Base-by-base conservation (phyloP, 2,797 vertebrate species). In the Salarias fasciatus region DNA sequence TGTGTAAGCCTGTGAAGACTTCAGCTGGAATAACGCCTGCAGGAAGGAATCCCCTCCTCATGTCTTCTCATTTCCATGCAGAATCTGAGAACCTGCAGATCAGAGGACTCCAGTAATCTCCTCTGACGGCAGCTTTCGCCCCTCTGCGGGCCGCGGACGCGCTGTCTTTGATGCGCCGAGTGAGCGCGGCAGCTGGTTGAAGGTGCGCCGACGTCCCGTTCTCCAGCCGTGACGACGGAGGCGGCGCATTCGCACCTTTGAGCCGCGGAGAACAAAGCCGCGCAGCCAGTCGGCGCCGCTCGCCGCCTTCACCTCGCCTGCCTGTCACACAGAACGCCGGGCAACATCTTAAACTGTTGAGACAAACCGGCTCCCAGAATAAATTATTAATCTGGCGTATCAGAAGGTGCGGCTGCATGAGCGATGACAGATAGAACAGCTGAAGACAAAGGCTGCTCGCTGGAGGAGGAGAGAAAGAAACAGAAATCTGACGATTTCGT, bases 101-200 rank as follows among this genome's bases (percentile, higher is more conserved):
- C 77, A 80, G 59, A 69, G 37, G 30, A 18, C 37, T 55, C 57
- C 41, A 52, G 75, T 86, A 87, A 84, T 65, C 79, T 79, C 51
- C 46, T 69, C 58, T 73, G 69, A 78, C 46, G 53, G 63, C 36
- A 63, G 76, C 71, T 54, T 72, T 65, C 53, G 46, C 67, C 59
- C 79, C 75, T 41, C 76, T 67, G 44, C 31, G 1, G 31, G 35
- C 40, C 41, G 51, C 54, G 24, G 58, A 72, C 48, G 48, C 3
- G 48, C 46, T 31, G 47, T 59, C 62, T 88, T 69, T 85, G 70
- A 88, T 77, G 71, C 58, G 28, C 37, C 41, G 15, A 61, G 50
- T 48, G 64, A 69, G 56, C 54, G 59, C 28, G 6, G 53, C 41
- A 69, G 48, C 18, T 47, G 53, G 53, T 64, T 60, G 14, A 60